phyloP scores from a whole-genome alignment of 2,888 invertebrate species.

The Luffia ferchaultella region DNA sequence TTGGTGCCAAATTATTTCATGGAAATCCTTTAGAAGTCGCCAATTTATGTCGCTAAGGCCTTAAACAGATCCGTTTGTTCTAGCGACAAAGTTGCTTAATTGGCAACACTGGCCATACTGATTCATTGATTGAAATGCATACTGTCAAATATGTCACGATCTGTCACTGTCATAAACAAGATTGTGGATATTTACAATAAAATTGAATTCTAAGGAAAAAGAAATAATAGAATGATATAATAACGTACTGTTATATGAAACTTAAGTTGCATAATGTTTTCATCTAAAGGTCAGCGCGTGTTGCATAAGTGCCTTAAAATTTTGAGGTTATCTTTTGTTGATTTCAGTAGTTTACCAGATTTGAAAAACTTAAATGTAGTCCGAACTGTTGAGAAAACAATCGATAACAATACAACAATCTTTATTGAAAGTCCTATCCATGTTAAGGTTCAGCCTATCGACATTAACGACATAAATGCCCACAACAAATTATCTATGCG shows the following conservation, averaged over 20 bases:
- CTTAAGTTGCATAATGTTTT: constrained; percentile 34
- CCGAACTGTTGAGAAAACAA: constrained; percentile 55
- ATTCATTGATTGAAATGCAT: not conserved
- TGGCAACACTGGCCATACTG: too few relatives aligned
- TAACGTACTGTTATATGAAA: not conserved
- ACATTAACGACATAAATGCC: constrained; percentile 46
- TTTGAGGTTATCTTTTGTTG: constrained; percentile 58
- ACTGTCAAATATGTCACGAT: not conserved
- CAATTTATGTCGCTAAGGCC: too few relatives aligned
- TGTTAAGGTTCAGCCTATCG: constrained; percentile 54
- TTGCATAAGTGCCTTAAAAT: constrained; percentile 54
- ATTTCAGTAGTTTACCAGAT: constrained; percentile 49
- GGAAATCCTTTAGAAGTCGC: too few relatives aligned
- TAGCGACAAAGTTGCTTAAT: too few relatives aligned
- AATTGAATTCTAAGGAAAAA: not conserved
- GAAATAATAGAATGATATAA: not conserved
- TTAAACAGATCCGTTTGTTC: too few relatives aligned
- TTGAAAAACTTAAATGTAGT: constrained; percentile 50
- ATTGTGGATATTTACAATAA: not conserved
- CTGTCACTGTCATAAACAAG: not conserved
- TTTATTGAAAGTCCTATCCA: constrained; percentile 61
- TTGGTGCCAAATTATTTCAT: too few relatives aligned
- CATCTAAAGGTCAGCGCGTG: constrained; percentile 34
- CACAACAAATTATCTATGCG: constrained; percentile 55
- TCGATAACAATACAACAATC: constrained; percentile 51